Percentiles rank a stretch among this genome's conserved stretches.
Evolutionary conservation across 2,888 invertebrate species (phyloP).

Genomic region (Monopis laevigella): DNA sequence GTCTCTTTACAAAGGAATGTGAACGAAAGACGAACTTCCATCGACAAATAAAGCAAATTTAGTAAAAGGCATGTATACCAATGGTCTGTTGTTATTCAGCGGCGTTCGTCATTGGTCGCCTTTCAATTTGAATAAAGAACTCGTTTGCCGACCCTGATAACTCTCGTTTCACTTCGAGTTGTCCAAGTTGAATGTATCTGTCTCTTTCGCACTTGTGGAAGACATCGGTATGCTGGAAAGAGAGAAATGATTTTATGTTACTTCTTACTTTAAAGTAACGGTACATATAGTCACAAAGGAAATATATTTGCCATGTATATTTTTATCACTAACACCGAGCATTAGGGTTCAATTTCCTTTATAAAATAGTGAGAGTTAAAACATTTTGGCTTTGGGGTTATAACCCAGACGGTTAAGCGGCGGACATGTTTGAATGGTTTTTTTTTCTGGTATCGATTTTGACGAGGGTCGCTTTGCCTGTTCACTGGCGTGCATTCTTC

Average conservation of each 20-base stretch:
- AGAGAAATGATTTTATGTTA: background rate
- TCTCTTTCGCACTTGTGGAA: slow-evolving; percentile 1
- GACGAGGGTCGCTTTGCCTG: slow-evolving; percentile 8
- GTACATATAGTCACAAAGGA: slow-evolving; percentile 6
- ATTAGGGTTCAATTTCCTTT: slow-evolving; percentile 1
- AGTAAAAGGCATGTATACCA: slow-evolving; percentile 4
- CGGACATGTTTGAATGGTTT: slow-evolving; percentile 4
- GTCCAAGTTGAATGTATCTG: background rate
- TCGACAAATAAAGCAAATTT: too few species aligned
- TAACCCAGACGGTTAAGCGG: slow-evolving; percentile 4
- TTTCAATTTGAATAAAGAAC: slow-evolving; percentile 8
- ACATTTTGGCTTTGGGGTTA: background rate
- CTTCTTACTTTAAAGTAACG: background rate
- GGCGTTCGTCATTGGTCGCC: slow-evolving; percentile 6
- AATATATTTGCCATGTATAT: background rate
- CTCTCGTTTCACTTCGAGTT: background rate
- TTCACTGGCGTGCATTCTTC: slow-evolving; percentile 2
- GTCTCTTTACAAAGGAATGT: background rate
- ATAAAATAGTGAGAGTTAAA: background rate
- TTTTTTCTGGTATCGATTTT: slow-evolving; percentile 9
- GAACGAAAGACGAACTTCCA: too few species aligned
- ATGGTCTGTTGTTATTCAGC: slow-evolving; percentile 2
- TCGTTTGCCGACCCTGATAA: slow-evolving; percentile 7
- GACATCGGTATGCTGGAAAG: background rate
- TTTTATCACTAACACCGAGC: background rate